Percentiles rank a stretch among this genome's conserved stretches.
phyloP scores from a whole-genome alignment of 2,113 vertebrate species.

The Pituophis catenifer region DNA sequence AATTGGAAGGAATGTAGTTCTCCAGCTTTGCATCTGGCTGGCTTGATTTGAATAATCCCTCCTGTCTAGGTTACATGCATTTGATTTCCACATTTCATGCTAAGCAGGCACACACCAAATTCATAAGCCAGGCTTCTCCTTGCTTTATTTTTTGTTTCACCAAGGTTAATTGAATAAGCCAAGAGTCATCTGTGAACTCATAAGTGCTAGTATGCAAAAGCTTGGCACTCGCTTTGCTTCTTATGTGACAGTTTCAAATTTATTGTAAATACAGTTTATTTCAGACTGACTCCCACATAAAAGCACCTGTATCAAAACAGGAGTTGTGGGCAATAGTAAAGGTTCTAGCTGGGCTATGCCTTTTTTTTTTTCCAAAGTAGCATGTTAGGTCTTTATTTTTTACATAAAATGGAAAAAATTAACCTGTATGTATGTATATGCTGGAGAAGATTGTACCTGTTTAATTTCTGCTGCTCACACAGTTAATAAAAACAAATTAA shows the following conservation, averaged over 20 bases:
- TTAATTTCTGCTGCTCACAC: background rate
- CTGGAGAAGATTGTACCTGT: background rate
- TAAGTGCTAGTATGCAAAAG: slow-evolving; percentile 7
- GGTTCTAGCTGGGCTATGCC: background rate
- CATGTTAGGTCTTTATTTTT: background rate
- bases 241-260: background rate
- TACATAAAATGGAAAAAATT: background rate
- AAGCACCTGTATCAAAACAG: background rate
- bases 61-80: background rate
- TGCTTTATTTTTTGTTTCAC: background rate
- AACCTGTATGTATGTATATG: background rate
- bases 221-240: background rate
- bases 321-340: background rate
- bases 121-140: background rate
- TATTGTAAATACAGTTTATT: background rate
- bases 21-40: background rate
- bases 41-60: background rate
- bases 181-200: slow-evolving; percentile 18
- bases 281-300: background rate
- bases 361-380: background rate
- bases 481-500: background rate
- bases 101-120: background rate
- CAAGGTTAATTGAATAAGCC: background rate
- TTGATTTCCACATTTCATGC: background rate
- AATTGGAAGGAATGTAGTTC: background rate